Evolutionary conservation across 2,888 invertebrate genomes (phyloP).

Genomic region (Tetramorium bicarinatum): DNA sequence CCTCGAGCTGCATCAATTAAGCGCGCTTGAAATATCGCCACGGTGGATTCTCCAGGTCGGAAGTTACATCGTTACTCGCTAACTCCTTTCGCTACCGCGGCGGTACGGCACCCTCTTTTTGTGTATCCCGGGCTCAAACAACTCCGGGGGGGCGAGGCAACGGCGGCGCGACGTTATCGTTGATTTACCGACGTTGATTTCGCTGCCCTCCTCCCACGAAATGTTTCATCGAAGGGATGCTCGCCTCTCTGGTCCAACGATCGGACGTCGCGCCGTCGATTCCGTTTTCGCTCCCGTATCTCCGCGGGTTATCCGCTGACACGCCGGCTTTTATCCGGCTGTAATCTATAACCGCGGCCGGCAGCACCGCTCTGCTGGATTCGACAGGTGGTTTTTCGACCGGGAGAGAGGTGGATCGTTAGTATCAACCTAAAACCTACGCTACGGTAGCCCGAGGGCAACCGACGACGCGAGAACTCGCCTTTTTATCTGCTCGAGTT

Average conservation of each 20-base stretch:
- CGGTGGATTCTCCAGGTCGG: slow-evolving; percentile 37
- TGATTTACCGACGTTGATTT: slow-evolving; percentile 49
- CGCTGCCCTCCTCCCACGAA: not conserved
- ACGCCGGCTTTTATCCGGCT: slow-evolving; percentile 50
- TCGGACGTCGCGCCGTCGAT: slow-evolving; percentile 43
- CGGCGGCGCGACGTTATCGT: slow-evolving; percentile 22
- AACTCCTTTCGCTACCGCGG: not conserved
- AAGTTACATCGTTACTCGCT: slow-evolving; percentile 34
- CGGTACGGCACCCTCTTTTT: slow-evolving; percentile 18
- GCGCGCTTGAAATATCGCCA: slow-evolving; percentile 27
- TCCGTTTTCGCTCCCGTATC: slow-evolving; percentile 49
- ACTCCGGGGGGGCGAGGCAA: not conserved
- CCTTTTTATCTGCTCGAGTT: slow-evolving; percentile 41
- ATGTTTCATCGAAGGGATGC: slow-evolving; percentile 21
- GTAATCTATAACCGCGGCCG: slow-evolving; percentile 52
- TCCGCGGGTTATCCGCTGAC: slow-evolving; percentile 49
- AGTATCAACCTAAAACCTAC: slow-evolving; percentile 56
- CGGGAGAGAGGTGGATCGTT: slow-evolving; percentile 56
- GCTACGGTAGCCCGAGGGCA: slow-evolving; percentile 41
- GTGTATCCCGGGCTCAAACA: slow-evolving; percentile 16
- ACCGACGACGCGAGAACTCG: slow-evolving; percentile 35
- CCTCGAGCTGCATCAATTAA: slow-evolving; percentile 18
- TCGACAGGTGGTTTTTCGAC: slow-evolving; percentile 68
- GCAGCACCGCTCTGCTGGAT: slow-evolving; percentile 39
- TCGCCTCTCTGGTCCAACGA: not conserved